Conservation (phyloP, 2,113 vertebrate genomes). For the Delphinus delphis region DNA sequence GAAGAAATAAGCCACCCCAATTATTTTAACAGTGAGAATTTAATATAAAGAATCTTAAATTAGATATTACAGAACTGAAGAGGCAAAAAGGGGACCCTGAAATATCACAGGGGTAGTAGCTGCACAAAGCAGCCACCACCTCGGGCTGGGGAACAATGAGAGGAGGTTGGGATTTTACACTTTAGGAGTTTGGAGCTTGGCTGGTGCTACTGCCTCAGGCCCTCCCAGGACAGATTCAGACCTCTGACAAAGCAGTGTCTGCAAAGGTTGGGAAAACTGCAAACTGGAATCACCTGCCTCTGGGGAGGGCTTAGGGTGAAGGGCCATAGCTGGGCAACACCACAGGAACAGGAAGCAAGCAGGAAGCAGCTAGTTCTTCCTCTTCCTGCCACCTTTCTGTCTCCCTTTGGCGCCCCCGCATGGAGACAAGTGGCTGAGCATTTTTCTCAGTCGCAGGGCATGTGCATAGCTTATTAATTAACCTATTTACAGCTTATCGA, state of each 20-base stretch:
- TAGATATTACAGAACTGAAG: neutral
- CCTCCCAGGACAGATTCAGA: neutral
- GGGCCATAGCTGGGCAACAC: neutral
- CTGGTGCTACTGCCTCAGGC: neutral
- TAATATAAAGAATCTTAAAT: neutral
- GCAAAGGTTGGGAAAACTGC: neutral
- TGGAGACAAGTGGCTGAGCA: neutral
- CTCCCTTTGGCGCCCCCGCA: neutral
- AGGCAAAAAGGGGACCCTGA: neutral
- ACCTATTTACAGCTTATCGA: neutral
- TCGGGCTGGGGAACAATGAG: neutral
- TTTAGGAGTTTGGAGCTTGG: neutral
- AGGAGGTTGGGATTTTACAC: neutral
- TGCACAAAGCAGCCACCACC: neutral
- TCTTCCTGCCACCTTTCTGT: neutral
- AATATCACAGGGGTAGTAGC: neutral
- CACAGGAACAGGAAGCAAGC: neutral
- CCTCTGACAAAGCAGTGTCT: neutral
- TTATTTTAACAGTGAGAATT: neutral
- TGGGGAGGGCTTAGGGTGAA: neutral
- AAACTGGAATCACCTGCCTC: neutral
- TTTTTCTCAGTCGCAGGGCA: neutral
- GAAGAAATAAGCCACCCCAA: neutral
- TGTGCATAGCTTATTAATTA: neutral
- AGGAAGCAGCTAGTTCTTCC: neutral